Percentiles rank a stretch among this genome's conserved stretches.
phyloP scores from a whole-genome alignment of 2,113 vertebrate species.

The Notarius lentiginosus region DNA sequence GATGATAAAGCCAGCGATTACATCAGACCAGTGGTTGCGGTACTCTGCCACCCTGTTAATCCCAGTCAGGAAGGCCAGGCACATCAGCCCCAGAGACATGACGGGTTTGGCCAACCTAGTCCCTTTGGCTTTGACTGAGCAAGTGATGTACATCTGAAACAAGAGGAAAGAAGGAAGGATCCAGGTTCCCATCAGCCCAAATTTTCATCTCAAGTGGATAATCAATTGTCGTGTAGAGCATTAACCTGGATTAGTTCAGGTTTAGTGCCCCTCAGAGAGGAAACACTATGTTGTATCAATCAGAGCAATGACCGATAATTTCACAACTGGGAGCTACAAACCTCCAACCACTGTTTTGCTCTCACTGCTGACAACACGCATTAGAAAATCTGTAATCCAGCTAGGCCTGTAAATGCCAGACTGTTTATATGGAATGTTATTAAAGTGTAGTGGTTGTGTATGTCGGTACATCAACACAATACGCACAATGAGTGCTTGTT shows the following conservation, averaged over 20 bases:
- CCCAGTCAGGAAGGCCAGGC: slow-evolving; percentile 93
- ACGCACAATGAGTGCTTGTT: not conserved
- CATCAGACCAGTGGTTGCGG: slow-evolving; percentile 97
- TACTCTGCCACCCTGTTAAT: slow-evolving; percentile 97
- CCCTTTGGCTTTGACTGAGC: slow-evolving; percentile 90
- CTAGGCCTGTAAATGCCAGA: slow-evolving; percentile 16
- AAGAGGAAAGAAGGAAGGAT: slow-evolving; percentile 17
- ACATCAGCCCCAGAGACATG: slow-evolving; percentile 89
- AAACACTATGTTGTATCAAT: not conserved
- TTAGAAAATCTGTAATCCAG: slow-evolving; percentile 21
- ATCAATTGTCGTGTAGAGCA: not conserved
- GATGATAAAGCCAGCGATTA: slow-evolving; percentile 94
- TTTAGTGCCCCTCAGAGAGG: slow-evolving; percentile 4
- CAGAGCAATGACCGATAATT: not conserved
- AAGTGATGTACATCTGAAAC: slow-evolving; percentile 95
- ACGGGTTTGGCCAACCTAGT: slow-evolving; percentile 94
- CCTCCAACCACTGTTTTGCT: not conserved
- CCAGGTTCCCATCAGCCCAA: not conserved
- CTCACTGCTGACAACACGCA: not conserved
- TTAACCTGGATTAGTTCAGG: slow-evolving; percentile 28
- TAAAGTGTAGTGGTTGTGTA: not conserved
- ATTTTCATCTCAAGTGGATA: slow-evolving; percentile 15
- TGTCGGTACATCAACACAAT: not conserved
- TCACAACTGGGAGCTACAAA: not conserved
- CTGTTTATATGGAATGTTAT: not conserved